phyloP scores from a whole-genome alignment of 2,113 vertebrate genomes.

The Calyptomena viridis region DNA sequence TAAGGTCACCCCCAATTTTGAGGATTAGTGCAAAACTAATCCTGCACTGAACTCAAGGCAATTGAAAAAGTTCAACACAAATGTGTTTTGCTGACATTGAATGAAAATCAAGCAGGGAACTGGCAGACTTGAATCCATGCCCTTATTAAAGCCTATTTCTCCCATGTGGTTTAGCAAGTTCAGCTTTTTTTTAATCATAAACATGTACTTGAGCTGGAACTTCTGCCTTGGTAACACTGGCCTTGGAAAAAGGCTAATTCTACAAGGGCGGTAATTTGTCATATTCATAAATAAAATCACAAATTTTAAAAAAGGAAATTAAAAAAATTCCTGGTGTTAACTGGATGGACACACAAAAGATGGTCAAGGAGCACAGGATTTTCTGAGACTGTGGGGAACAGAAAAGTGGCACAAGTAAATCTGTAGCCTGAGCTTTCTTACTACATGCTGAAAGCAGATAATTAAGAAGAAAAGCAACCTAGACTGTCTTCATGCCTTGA shows the following conservation, averaged over 20 bases:
- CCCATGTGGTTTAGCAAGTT: not conserved
- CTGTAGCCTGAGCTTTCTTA: not conserved
- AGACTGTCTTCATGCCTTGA: not conserved
- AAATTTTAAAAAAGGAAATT: not conserved
- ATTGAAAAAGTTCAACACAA: not conserved
- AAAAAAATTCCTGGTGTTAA: not conserved
- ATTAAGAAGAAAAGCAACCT: not conserved
- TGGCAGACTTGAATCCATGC: not conserved
- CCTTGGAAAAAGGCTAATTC: not conserved
- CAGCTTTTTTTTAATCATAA: not conserved
- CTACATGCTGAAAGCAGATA: not conserved
- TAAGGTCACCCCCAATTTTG: not conserved
- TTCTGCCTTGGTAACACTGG: not conserved
- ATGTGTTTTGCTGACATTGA: not conserved
- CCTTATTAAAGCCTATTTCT: constrained; percentile 7
- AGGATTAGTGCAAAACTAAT: not conserved
- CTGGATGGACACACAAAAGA: too few relatives aligned
- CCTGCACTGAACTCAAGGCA: not conserved
- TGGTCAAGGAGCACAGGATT: not conserved
- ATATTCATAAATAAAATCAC: not conserved
- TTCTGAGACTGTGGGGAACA: not conserved
- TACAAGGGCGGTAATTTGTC: not conserved
- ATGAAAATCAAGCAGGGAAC: not conserved
- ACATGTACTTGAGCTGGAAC: not conserved
- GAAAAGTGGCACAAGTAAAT: not conserved